Evolutionary conservation across 2,797 vertebrate species (phyloP), one percentile per base, ranked within the genome.

Genomic region (Poecilia gillii): DNA sequence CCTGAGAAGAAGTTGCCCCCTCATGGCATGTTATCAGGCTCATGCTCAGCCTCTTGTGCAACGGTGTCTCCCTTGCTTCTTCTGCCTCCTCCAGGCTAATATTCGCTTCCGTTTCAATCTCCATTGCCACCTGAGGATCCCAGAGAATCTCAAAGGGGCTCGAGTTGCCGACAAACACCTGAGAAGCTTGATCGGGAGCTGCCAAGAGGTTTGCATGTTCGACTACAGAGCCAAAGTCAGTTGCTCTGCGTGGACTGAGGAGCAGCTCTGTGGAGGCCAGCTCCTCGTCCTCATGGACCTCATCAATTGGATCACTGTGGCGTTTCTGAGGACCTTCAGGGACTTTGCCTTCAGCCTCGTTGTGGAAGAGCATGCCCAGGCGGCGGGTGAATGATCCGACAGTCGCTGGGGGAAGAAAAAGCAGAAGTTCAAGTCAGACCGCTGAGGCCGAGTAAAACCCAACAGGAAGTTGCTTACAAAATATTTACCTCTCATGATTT

Each of bases 11-110:
- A 20, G 92, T 84, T 1, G 89, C 82, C 0, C 95, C 96, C 25
- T 96, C 94, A 0, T 89, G 93, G 81, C 90, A 96, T 0, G 92
- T 94, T 11, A 96, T 93, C 79, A 96, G 90, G 75, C 95, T 96
- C 92, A 96, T 88, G 85, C 96, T 96, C 75, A 96, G 86, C 62
- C 94, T 91, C 83, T 93, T 96, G 84, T 94, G 91, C 47, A 95
- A 84, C 2, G 94, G 91, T 70, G 93, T 90, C 70, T 93, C 93
- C 13, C 68, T 90, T 6, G 95, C 95, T 78, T 95, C 96, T 47
- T 95, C 94, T 0, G 91, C 95, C 74, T 95, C 95, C 20, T 96
- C 95, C 64, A 96, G 73, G 6, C 82, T 91, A 8, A 93, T 4
- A 7, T 94, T 91, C 0, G 81, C 73, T 23, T 94, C 93, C 0